Evolutionary conservation across 2,888 invertebrate species (phyloP), one percentile per base, ranked within the genome.

Genomic region (Drosophila bunnanda): DNA sequence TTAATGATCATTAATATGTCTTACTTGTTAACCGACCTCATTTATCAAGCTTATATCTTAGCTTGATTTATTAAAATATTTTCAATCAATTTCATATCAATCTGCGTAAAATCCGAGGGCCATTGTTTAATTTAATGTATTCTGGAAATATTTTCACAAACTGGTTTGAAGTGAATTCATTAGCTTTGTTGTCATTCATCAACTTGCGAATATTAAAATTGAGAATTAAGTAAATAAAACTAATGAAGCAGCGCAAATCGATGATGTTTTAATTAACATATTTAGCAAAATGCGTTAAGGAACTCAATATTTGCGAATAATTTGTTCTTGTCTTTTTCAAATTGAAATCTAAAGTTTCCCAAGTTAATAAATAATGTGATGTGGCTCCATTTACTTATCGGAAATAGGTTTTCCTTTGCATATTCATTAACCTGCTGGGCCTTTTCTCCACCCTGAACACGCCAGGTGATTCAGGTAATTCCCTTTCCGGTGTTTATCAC

Each of bases 381-480:
- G 17, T 53, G 53, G 41, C 41, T 60, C 41, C 41, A 25, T 17
- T 25, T 9, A 60, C 55, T 60, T 34, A 43, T 60, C 41, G 34
- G 41, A 25, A 54, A 43, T 39, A 10, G 32, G 34, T 43, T 15
- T 17, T 34, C 10, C 15, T 34, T 43, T 54, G 41, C 43, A 43
- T 60, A 55, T 25, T 41, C 25, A 55, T 55, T 25, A 43, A 25
- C 25, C 43, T 30, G 17, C 22, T 43, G 34, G 55, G 60, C 41
- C 15, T 43, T 60, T 60, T 55, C 55, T 17, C n/a, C n/a, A 32
- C 41, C 13, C 20, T 9, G 17, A 22, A 4, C 22, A 48, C 48
- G n/a, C 20, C 46, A 41, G 32, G n/a, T 61, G 65, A 65, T 50
- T 61, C 61, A 46, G 62, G 44, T 34, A 60, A 32, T 44, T 12